Conservation (phyloP, 2,797 vertebrate species). For the Meda fulgida region DNA sequence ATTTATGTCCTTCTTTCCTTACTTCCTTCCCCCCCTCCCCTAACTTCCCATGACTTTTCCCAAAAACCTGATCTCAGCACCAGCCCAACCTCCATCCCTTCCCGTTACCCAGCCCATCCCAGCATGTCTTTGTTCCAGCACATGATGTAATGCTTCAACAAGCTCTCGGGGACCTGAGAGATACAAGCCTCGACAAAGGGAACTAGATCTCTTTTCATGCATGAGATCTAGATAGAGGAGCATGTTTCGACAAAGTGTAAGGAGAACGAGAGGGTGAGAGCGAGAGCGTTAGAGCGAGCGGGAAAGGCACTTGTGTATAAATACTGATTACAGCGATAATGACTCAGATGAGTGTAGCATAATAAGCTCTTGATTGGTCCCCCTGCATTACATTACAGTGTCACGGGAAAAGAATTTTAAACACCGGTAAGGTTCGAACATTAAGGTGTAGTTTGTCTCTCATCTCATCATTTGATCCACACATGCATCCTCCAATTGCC, state of each 20-base stretch:
- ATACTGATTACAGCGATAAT: conserved; percentile 68
- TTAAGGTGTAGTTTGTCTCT: conserved; percentile 45
- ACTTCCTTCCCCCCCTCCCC: conserved; percentile 52
- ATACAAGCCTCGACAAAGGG: conserved; percentile 80
- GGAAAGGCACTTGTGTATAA: conserved; percentile 63
- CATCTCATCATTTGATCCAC: conserved; percentile 38
- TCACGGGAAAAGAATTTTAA: conserved; percentile 70
- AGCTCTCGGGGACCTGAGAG: conserved; percentile 67
- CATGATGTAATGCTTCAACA: conserved; percentile 79
- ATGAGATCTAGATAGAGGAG: conserved; percentile 76
- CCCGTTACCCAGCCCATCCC: conserved; percentile 55
- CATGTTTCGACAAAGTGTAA: conserved; percentile 76
- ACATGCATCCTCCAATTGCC: conserved; percentile 27
- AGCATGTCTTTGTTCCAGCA: conserved; percentile 69
- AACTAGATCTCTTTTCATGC: conserved; percentile 75
- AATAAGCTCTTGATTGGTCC: conserved; percentile 73
- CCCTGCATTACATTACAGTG: conserved; percentile 58
- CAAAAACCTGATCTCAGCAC: conserved; percentile 74
- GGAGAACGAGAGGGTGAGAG: conserved; percentile 49
- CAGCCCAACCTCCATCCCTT: conserved; percentile 63
- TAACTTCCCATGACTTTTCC: conserved; percentile 68
- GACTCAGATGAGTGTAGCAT: conserved; percentile 71
- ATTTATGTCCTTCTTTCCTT: conserved; percentile 54
- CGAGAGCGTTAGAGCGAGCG: conserved; percentile 46
- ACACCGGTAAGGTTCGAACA: conserved; percentile 53